Evolutionary conservation across 2,797 vertebrate genomes (phyloP).

Genomic region (Knipowitschia caucasica): DNA sequence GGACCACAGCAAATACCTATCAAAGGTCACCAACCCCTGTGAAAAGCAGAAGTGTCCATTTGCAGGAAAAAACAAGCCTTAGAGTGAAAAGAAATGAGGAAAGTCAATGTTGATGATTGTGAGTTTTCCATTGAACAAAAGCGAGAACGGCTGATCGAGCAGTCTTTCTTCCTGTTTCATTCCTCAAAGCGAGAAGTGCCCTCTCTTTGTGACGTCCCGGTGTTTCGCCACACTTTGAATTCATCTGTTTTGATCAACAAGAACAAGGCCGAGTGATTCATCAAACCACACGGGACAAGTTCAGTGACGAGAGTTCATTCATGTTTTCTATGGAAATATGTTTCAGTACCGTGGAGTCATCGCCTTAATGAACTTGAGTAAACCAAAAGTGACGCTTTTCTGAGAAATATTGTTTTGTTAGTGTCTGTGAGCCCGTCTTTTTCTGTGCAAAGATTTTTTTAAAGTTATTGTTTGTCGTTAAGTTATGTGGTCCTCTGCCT

Average conservation of each 20-base stretch:
- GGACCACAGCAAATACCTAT: neutral
- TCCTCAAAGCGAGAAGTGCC: constrained; percentile 55
- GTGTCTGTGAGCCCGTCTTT: too few relatives aligned
- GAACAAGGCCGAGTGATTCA: constrained; percentile 25
- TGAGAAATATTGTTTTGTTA: too few relatives aligned
- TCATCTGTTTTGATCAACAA: constrained; percentile 47
- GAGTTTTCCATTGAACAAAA: constrained; percentile 62
- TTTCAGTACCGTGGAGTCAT: neutral
- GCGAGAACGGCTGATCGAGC: constrained; percentile 55
- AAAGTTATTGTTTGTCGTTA: too few relatives aligned
- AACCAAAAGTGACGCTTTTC: too few relatives aligned
- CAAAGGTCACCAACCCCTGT: constrained; percentile 51
- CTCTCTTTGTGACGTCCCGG: constrained; percentile 52
- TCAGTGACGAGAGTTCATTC: constrained; percentile 12
- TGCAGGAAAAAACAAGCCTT: constrained; percentile 27
- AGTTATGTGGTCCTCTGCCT: too few relatives aligned
- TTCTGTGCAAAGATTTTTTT: too few relatives aligned
- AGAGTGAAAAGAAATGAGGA: constrained; percentile 13
- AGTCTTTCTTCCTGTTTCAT: constrained; percentile 63
- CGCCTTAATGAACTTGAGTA: neutral
- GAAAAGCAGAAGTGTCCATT: constrained; percentile 53
- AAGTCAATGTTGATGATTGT: constrained; percentile 41
- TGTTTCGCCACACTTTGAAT: constrained; percentile 38
- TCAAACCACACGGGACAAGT: constrained; percentile 27
- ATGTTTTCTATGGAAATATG: neutral